Conservation (phyloP, 2,797 vertebrate genomes). For the Sandelia bainsii region DNA sequence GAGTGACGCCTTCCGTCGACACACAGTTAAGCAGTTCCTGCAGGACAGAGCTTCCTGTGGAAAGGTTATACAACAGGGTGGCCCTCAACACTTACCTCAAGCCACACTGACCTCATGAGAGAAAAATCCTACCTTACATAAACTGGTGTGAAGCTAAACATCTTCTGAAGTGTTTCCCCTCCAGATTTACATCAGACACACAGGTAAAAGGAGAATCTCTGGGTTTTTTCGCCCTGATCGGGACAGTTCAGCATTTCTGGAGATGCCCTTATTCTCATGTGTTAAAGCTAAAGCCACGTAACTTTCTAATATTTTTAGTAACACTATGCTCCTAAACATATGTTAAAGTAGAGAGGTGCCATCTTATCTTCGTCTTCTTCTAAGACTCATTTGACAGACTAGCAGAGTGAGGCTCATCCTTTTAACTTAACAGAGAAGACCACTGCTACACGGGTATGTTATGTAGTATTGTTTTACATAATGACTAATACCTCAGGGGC, state of each 20-base stretch:
- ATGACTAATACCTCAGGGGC: too few species aligned
- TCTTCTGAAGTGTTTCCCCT: too few species aligned
- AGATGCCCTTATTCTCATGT: not conserved
- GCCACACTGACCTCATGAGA: constrained; percentile 23
- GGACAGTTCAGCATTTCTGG: not conserved
- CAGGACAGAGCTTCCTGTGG: constrained; percentile 12
- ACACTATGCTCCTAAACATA: too few species aligned
- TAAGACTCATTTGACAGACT: too few species aligned
- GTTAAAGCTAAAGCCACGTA: too few species aligned
- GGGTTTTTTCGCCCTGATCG: not conserved
- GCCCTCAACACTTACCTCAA: constrained; percentile 1
- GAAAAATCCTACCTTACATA: constrained; percentile 14
- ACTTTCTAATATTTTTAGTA: too few species aligned
- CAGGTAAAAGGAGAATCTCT: not conserved
- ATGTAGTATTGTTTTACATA: not conserved
- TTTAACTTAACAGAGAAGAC: too few species aligned
- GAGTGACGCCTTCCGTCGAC: constrained; percentile 7
- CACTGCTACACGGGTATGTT: too few species aligned
- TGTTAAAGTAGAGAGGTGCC: too few species aligned
- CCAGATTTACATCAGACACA: not conserved
- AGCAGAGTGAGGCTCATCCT: too few species aligned
- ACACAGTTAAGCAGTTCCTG: constrained; percentile 14
- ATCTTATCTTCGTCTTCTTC: too few species aligned
- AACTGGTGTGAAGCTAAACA: not conserved
- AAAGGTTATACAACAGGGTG: constrained; percentile 6